phyloP scores from a whole-genome alignment of 2,888 invertebrate species.

The Ennomos quercinarius region DNA sequence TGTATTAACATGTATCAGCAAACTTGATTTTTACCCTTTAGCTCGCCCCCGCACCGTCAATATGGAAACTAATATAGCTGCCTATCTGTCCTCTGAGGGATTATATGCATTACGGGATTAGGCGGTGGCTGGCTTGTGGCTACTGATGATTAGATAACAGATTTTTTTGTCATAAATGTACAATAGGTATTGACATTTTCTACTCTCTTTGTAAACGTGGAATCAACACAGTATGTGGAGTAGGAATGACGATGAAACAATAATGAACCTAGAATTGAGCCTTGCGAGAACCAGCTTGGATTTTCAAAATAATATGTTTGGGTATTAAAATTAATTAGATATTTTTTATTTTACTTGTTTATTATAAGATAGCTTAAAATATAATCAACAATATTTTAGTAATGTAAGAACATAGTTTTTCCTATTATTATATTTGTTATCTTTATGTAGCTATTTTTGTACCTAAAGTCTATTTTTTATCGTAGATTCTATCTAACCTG shows the following conservation, averaged over 20 bases:
- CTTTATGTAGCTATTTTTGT: no score
- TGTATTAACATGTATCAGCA: no score
- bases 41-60: constrained; percentile 6
- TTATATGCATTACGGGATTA: constrained; percentile 24
- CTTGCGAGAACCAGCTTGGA: not conserved
- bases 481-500: no score
- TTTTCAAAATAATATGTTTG: no score
- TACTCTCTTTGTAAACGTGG: not conserved
- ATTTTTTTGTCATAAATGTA: constrained; percentile 12
- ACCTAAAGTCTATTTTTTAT: no score
- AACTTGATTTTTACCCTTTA: constrained; percentile 1
- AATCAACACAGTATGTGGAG: no score
- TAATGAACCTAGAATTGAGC: not conserved
- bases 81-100: constrained; percentile 20
- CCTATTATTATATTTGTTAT: no score
- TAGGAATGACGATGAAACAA: constrained; percentile 1
- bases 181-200: not conserved
- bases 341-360: no score
- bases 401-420: no score
- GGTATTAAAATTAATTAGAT: no score
- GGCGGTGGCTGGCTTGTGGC: constrained; percentile 7
- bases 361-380: no score
- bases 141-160: constrained; percentile 19
- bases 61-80: constrained; percentile 22
- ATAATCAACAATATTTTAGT: no score